Base-by-base conservation (phyloP, 2,888 invertebrate species). In the Atrina japonica region DNA sequence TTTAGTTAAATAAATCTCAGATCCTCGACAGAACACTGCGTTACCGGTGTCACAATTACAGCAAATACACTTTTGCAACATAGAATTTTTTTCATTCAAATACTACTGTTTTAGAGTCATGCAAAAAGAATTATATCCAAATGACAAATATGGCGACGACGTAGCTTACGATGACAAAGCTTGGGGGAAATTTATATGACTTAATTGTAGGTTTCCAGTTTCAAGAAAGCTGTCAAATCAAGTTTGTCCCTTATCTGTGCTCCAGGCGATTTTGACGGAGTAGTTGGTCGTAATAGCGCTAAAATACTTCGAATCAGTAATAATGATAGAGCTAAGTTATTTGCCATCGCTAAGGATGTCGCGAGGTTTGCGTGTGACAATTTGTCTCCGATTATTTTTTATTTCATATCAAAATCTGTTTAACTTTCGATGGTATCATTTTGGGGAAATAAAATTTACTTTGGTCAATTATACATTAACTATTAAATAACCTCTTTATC, bases 121-220 rank as follows among this genome's bases (percentile, higher is more conserved):
- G 30, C 52, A 64, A 27, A 64, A 53, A 53, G 53, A 63, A 27
- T 64, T 27, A 67, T 52, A 60, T 23, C 23, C 2, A n/a, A 52
- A 43, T 67, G 67, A 67, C 60, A 67, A 67, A 67, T 67, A 60
- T 47, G 67, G 67, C 67, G 67, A 53, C 67, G 50, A 45, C 25
- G 45, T 30, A 45, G 23, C 49, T 53, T 21, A 60, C 50, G 47
- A 59, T 53, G 29, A 60, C 55, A 60, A 60, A 25, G 67, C 60
- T 60, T 30, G 40, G 52, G 43, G 59, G 60, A 53, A 53, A 67
- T 67, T 67, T 67, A 67, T 67, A 67, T 61, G 52, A 67, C 60
- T 59, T 67, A 67, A 67, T 67, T 60, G 60, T 60, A 53, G 67
- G 67, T 67, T 60, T 67, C 53, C 3, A 23, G 30, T 67, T 67